phyloP scores from a whole-genome alignment of 2,888 invertebrate species.

The Idaea biselata region DNA sequence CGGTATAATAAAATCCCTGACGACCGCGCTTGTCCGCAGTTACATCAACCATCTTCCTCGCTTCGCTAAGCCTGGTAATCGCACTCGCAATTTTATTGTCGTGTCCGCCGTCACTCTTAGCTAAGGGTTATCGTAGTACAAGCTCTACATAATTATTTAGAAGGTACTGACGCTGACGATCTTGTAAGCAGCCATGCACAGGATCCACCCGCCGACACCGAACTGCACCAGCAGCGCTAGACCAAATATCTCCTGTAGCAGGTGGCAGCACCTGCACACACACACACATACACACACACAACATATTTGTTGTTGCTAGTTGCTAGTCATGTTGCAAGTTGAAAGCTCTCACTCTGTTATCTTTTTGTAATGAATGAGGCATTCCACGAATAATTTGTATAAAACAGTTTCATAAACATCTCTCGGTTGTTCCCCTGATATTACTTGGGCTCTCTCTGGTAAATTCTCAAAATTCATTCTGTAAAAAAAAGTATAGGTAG shows the following conservation, averaged over 20 bases:
- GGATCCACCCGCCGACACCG: constrained; percentile 67
- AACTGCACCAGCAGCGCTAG: constrained; percentile 63
- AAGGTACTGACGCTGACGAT: constrained; percentile 56
- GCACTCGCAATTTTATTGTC: too few species aligned
- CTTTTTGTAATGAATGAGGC: constrained; percentile 50
- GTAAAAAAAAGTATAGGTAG: constrained; percentile 19
- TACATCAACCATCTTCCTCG: too few species aligned
- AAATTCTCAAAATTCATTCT: constrained; percentile 52
- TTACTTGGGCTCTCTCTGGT: constrained; percentile 36
- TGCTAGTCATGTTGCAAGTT: too few species aligned
- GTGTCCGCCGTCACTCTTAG: too few species aligned
- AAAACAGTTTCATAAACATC: constrained; percentile 32
- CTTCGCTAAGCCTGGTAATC: too few species aligned
- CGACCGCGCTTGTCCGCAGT: too few species aligned
- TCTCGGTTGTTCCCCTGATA: constrained; percentile 15
- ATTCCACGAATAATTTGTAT: constrained; percentile 42
- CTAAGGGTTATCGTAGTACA: too few species aligned
- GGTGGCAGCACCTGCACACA: not conserved
- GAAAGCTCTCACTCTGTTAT: constrained; percentile 43
- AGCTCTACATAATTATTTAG: too few species aligned
- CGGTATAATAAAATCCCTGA: too few species aligned
- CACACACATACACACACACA: constrained; percentile 38
- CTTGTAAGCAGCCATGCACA: constrained; percentile 72
- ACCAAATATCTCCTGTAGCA: constrained; percentile 58
- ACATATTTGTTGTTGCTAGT: too few species aligned